Conservation (phyloP, 2,113 vertebrate genomes). For the Poeciliopsis prolifica region DNA sequence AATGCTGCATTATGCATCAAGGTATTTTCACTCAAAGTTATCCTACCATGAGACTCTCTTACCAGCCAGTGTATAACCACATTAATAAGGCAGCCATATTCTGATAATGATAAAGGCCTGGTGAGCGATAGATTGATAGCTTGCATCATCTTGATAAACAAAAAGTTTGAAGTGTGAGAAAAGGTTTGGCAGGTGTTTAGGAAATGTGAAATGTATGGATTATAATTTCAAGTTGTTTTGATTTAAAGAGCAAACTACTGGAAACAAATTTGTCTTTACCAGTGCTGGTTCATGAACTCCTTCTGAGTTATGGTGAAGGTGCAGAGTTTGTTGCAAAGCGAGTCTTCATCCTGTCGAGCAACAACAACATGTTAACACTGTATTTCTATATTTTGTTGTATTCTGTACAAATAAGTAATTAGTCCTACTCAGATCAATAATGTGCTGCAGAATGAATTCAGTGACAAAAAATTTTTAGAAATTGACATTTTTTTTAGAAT, state of each 20-base stretch:
- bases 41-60: too few species aligned
- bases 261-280: constrained; percentile 81
- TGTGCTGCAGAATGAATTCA: too few species aligned
- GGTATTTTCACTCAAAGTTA: too few species aligned
- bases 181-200: not conserved
- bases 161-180: not conserved
- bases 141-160: not conserved
- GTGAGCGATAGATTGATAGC: not conserved
- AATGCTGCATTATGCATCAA: too few species aligned
- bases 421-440: too few species aligned
- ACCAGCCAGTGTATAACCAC: too few species aligned
- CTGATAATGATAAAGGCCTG: not conserved
- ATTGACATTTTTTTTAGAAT: too few species aligned
- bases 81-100: not conserved
- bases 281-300: constrained; percentile 99
- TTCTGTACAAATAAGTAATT: too few species aligned
- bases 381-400: not conserved
- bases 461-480: too few species aligned
- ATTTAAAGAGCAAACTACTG: constrained; percentile 35
- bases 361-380: constrained; percentile 11
- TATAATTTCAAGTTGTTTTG: not conserved
- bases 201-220: not conserved
- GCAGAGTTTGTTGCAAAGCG: constrained; percentile 97
- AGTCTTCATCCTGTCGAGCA: constrained; percentile 93
- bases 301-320: constrained; percentile 99